Evolutionary conservation across 2,113 vertebrate genomes (phyloP), one percentile per base, ranked within the genome.

Genomic region (Microcebus griseorufus): DNA sequence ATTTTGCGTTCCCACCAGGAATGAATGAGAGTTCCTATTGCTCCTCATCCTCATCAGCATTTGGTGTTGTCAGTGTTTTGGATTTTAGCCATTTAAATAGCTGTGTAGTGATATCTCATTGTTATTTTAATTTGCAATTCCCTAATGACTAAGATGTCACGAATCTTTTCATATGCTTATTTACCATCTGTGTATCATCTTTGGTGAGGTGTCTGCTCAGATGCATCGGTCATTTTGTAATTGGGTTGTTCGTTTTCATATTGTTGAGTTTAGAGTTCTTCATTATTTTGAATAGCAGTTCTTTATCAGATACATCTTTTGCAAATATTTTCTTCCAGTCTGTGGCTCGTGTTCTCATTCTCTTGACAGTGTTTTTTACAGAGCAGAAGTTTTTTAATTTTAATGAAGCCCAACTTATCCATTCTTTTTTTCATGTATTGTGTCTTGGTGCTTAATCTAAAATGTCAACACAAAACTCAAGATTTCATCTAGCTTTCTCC

Each of bases 141-240:
- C 81, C 85, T 75, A 32, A 45, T 75, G 58, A 55, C 34, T 53
- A 22, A 70, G 58, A 55, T 87, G 76, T 64, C 58, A 70, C 78
- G 8, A 20, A 92, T 62, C 80, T 85, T 95, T 94, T 94, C 75
- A 94, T 82, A 92, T 96, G 88, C 29, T 92, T 93, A 86, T 96
- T 89, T 90, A 27, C 84, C 76, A 90, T 97, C 90, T 97, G 81
- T 65, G 55, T 27, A 55, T 78, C n/a, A 76, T 55, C 42, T 87
- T 78, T 55, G 27, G 13, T 88, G 84, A 94, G 45, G n/a, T 39
- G 5, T 92, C 16, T 70, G 6, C 62, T 75, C 73, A 70, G 58
- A 67, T 84, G 25, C 45, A 79, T 88, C 62, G 9, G 23, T 29
- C 7, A 34, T 62, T 76, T 79, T 48, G 90, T 58, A 87, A 55